Base-by-base conservation (phyloP, 1,140 invertebrate genomes). In the Drosophila sturtevanti region DNA sequence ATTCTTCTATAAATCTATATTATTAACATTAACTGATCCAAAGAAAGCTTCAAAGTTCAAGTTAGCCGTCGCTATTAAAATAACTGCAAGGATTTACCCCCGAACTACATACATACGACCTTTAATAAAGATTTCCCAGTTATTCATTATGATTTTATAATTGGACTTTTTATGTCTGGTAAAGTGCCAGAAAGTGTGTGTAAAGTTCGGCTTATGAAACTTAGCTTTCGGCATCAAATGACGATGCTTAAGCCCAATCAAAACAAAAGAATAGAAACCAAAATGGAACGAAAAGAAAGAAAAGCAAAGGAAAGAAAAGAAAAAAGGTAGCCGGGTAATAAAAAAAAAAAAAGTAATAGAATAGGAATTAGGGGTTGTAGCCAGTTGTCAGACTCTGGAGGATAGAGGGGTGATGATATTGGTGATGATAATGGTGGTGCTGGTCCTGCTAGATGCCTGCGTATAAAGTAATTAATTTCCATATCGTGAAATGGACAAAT, bases 401-500 rank as follows among this genome's bases (percentile, higher is more conserved):
- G 12, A 12, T 2, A n/a, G 9, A 4, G n/a, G n/a, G n/a, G n/a
- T 31, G 27, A 3, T 6, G 27, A 31, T 31, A 1, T 3, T 31
- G 27, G 27, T 62, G 70, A 34, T 73, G 70, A n/a, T n/a, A n/a
- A n/a, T n/a, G n/a, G n/a, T n/a, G n/a, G n/a, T n/a, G n/a, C n/a
- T n/a, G n/a, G n/a, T n/a, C n/a, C n/a, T n/a, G n/a, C n/a, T n/a
- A n/a, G 70, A 34, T 73, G 70, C 70, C 65, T 48, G 41, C 41
- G 41, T 48, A 48, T 48, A 48, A 48, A 48, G 41, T 48, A 48
- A 48, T 48, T 48, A 48, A 48, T 48, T 48, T 48, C 41, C 41
- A 48, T 48, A 48, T 48, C 41, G 16, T 48, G 41, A 48, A 48
- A 48, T 48, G 41, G 41, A 48, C 18, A 48, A 48, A 48, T 48